These are phyloP conservation scores for Pyrrhosoma nymphula DNA, from an alignment of 2,888 invertebrate genomes.

Conservation along the genomic window DNA sequence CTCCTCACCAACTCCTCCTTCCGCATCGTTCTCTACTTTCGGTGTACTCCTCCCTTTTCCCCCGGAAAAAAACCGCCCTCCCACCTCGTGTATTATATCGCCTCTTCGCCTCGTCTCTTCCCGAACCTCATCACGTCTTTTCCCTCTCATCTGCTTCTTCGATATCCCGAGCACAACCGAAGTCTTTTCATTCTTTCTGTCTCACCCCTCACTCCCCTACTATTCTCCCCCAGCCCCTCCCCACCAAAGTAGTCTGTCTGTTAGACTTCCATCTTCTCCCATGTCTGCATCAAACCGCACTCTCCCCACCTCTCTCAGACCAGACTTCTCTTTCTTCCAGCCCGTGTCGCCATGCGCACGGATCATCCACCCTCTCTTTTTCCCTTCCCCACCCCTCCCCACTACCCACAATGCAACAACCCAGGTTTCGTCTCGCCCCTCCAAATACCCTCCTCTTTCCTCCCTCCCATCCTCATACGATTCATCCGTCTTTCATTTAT, in stretches of 20 bases:
- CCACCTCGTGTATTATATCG: not conserved
- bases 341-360: no score
- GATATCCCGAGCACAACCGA: constrained; percentile 6
- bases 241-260: not conserved
- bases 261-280: constrained; percentile 18
- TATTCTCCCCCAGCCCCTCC: not conserved
- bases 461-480: not conserved
- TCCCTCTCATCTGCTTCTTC: constrained; percentile 18
- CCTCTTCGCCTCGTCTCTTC: not conserved
- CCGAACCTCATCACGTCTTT: constrained; percentile 18
- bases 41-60: no score
- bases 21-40: not conserved
- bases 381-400: not conserved
- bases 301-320: no score
- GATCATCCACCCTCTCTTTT: not conserved
- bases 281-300: not conserved
- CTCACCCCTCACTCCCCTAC: not conserved
- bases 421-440: not conserved
- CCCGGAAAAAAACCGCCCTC: not conserved
- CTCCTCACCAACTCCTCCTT: not conserved
- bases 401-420: not conserved
- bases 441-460: not conserved
- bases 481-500: not conserved
- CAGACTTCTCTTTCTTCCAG: no score
- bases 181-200: not conserved